These are phyloP conservation scores for Cheirogaleus major DNA, from an alignment of 2,797 vertebrate genomes.

Conservation along the genomic window DNA sequence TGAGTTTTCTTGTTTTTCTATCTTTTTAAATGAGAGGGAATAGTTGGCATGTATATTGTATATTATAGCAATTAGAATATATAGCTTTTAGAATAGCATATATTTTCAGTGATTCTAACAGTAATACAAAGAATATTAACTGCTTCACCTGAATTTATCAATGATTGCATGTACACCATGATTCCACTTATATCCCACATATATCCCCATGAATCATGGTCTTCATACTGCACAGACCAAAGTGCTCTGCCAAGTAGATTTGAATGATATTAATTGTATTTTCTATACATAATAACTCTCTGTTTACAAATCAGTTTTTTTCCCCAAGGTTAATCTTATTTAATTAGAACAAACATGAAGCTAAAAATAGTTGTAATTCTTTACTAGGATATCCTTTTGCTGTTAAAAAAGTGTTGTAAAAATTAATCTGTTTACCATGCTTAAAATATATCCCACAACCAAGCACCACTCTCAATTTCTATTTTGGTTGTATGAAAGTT, in stretches of 20 bases:
- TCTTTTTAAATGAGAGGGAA: not conserved
- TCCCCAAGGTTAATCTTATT: not conserved
- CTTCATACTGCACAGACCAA: not conserved
- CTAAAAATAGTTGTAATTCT: not conserved
- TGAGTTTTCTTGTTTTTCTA: not conserved
- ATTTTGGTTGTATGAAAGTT: not conserved
- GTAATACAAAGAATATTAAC: not conserved
- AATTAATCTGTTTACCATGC: not conserved
- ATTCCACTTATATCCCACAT: not conserved
- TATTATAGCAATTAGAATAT: not conserved
- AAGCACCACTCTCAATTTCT: not conserved
- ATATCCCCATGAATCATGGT: not conserved
- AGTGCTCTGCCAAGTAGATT: not conserved
- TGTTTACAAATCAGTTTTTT: not conserved
- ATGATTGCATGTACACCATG: too few species aligned
- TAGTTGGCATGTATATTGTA: not conserved
- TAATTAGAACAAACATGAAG: not conserved
- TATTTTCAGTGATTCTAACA: not conserved
- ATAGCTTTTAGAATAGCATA: not conserved
- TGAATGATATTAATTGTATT: conserved; percentile 26
- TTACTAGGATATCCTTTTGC: not conserved
- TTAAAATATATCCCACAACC: not conserved
- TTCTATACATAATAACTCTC: not conserved
- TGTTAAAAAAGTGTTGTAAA: not conserved
- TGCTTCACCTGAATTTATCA: not conserved